Percentiles rank a stretch among this genome's conserved stretches.
phyloP scores from a whole-genome alignment of 1,140 invertebrate species.

The Onthophagus taurus region DNA sequence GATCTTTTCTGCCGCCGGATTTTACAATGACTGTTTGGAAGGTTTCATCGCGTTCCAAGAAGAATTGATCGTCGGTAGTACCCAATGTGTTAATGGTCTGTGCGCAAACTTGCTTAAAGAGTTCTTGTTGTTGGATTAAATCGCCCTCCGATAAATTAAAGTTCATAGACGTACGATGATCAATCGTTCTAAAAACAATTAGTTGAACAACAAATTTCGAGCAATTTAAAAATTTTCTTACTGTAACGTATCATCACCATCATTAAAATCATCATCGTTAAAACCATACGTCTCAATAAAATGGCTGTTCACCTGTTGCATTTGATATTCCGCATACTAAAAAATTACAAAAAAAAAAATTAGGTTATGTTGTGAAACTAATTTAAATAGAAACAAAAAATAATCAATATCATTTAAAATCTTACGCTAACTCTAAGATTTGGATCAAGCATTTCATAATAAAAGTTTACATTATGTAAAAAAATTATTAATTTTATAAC shows the following conservation, averaged over 20 bases:
- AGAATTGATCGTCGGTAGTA: slow-evolving; percentile 45
- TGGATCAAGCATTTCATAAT: too few relatives aligned
- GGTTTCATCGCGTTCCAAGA: slow-evolving; percentile 39
- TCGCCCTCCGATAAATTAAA: slow-evolving; percentile 41
- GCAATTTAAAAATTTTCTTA: slow-evolving; percentile 20
- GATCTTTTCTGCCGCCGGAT: slow-evolving; percentile 27
- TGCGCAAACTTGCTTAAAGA: slow-evolving; percentile 49
- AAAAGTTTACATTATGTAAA: too few relatives aligned
- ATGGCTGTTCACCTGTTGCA: slow-evolving; percentile 22
- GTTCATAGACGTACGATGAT: slow-evolving; percentile 43
- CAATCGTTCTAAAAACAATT: slow-evolving; percentile 31
- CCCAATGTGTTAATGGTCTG: slow-evolving; percentile 41
- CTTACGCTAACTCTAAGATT: background rate
- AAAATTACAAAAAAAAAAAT: too few relatives aligned
- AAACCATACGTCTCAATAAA: slow-evolving; percentile 49
- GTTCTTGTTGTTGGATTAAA: slow-evolving; percentile 38
- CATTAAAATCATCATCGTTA: slow-evolving; percentile 56
- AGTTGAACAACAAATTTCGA: too few relatives aligned
- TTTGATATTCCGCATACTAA: slow-evolving; percentile 26
- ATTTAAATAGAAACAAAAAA: background rate
- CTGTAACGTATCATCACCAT: slow-evolving; percentile 52
- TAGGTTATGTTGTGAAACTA: too few relatives aligned
- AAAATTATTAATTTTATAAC: too few relatives aligned
- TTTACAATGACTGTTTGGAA: slow-evolving; percentile 42
- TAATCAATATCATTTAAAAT: background rate